Percentiles rank a stretch among this genome's conserved stretches.
phyloP scores from a whole-genome alignment of 2,888 invertebrate species.

The Heliconius ismenius region DNA sequence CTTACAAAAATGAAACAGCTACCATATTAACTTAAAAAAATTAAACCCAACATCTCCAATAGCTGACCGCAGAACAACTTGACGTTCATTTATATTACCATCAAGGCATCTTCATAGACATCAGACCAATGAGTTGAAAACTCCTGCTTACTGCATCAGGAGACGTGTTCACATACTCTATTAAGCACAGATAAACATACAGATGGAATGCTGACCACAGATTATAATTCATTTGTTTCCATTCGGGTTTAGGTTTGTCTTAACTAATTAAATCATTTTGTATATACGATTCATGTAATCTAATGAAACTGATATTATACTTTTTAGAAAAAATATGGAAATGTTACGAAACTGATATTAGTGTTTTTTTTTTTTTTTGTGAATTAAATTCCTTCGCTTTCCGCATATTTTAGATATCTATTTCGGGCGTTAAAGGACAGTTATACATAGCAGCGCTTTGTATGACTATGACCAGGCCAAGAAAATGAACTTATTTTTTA shows the following conservation, averaged over 20 bases:
- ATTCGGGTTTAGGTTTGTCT: constrained; percentile 36
- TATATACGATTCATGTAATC: constrained; percentile 23
- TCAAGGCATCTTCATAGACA: constrained; percentile 45
- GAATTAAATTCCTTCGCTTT: not conserved
- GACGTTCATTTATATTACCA: constrained; percentile 45
- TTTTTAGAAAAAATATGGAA: too few relatives aligned
- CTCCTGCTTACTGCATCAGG: constrained; percentile 56
- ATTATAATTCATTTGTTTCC: constrained; percentile 44
- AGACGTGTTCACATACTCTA: constrained; percentile 70
- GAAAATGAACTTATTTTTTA: not conserved
- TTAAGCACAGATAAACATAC: constrained; percentile 64
- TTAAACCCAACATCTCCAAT: constrained; percentile 40
- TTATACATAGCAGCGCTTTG: not conserved
- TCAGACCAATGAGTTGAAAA: constrained; percentile 61
- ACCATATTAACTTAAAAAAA: constrained; percentile 31
- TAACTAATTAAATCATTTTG: constrained; percentile 32
- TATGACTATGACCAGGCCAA: not conserved
- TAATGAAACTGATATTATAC: constrained; percentile 1
- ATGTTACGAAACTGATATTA: not conserved
- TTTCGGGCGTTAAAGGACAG: too few relatives aligned
- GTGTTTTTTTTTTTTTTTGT: not conserved
- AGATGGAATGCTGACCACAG: constrained; percentile 60
- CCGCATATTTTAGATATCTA: not conserved
- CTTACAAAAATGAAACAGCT: constrained; percentile 7
- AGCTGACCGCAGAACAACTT: constrained; percentile 51